Evolutionary conservation across 2,113 vertebrate species (phyloP), one percentile per base, ranked within the genome.

Genomic region (Tinamus guttatus): DNA sequence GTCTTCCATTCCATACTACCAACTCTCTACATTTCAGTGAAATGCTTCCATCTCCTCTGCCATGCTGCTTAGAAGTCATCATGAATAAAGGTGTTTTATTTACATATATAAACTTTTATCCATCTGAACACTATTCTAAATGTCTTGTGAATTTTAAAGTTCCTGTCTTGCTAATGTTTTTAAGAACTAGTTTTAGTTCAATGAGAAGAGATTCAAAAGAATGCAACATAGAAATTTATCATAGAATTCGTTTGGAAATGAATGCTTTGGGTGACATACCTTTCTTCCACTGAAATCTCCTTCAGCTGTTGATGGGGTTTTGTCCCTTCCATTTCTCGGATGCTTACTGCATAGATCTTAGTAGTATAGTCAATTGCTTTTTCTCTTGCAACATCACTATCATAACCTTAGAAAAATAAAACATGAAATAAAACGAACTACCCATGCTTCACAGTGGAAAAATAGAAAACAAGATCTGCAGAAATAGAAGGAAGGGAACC

Each of bases 331-430:
- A 99, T 99, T 87, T 98, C 98, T 89, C 99, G 98, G 97, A 99
- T 99, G 98, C 98, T 99, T 89, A 98, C 98, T 0, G 99, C 99
- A 68, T 99, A 99, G 96, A 99, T 98, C 98, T 99, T 99, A 11
- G 99, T 99, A 77, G 99, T 98, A 69, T 99, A 99, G 88, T 99
- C 99, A 80, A 99, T 98, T 40, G 93, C 98, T 94, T 99, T 99
- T 95, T 99, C 99, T 81, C 98, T 98, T 20, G 99, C 99, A 47
- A 99, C 99, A 10, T 99, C 99, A 21, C 99, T 99, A 97, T 99
- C 99, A 43, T 99, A 99, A 34, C 99, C 99, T 99, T 97, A 65
- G 89, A 89, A 47, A 95, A 86, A 79, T 17, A 64, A 81, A 96
- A 85, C 40, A 70, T 6, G 85, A 43, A 69, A 64, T 86, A 62